Base-by-base conservation (phyloP, 2,113 vertebrate species). In the Leiothrix lutea region DNA sequence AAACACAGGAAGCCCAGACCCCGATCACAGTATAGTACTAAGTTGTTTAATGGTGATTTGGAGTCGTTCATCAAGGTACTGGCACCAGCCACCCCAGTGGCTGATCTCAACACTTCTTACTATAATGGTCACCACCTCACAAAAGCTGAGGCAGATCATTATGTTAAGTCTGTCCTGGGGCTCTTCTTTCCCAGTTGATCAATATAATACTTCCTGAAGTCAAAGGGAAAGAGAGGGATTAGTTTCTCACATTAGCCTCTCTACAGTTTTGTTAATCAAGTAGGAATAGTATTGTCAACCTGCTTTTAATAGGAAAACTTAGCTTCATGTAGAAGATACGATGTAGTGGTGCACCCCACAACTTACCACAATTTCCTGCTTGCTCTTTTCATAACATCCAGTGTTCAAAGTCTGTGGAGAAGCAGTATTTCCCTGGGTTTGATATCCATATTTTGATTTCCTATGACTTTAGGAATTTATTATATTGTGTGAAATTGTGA, bases 11-110 rank as follows among this genome's bases (percentile, higher is more conserved):
- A 99, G 97, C 97, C 98, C 98, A 98, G 98, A 97, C 98, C 98
- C 97, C 98, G 98, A 96, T 99, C 99, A 90, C 98, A 99, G 75
- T 99, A 97, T 99, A 99, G 98, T 98, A 97, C 98, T 99, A 99
- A 99, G 97, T 99, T 99, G 97, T 99, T 99, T 99, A 99, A 99
- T 98, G 99, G 98, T 98, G 98, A 99, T 98, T 98, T 99, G 99
- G 99, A 99, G 98, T 98, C 98, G 40, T 99, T 99, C 98, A 98
- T 99, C 97, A 99, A 99, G 99, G 99, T 99, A 99, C 98, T 97
- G 96, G 97, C 96, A 96, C 91, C 85, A 88, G 96, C 96, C 97
- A 87, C 97, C 83, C 65, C 64, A 54, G 94, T 97, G 97, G 97
- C 97, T 98, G 95, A 95, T 95, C 97, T 97, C 97, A 95, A 95